phyloP scores from a whole-genome alignment of 2,888 invertebrate species.

The Stenolophus ochropezus region DNA sequence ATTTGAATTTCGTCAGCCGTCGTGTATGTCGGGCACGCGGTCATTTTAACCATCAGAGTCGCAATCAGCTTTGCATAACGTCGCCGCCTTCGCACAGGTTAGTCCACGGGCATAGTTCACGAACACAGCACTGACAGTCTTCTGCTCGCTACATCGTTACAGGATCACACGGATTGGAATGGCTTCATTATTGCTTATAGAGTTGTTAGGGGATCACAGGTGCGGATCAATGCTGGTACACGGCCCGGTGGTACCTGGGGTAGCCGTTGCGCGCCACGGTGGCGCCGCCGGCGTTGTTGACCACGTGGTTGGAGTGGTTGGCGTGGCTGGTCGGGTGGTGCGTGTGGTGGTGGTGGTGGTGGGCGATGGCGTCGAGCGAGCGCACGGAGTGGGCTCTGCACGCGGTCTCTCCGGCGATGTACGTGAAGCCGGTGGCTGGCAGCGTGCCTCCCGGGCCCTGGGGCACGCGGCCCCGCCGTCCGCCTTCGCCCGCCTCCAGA shows the following conservation, averaged over 20 bases:
- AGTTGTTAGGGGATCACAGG: constrained; percentile 54
- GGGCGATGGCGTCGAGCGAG: constrained; percentile 50
- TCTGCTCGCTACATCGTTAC: constrained; percentile 23
- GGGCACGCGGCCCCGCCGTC: constrained; percentile 72
- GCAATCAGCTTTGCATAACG: neutral
- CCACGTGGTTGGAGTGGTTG: constrained; percentile 61
- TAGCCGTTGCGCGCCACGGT: constrained; percentile 70
- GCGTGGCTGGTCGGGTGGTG: constrained; percentile 28
- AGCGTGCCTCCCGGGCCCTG: constrained; percentile 77
- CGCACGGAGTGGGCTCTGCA: constrained; percentile 75
- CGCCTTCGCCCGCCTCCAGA: constrained; percentile 74
- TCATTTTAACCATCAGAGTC: constrained; percentile 47
- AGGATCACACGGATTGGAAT: constrained; percentile 71
- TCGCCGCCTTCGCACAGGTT: constrained; percentile 20
- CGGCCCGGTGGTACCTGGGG: constrained; percentile 69
- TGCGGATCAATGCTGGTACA: constrained; percentile 68
- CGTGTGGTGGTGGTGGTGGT: constrained; percentile 41
- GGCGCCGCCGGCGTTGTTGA: constrained; percentile 66
- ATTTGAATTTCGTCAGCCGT: constrained; percentile 53
- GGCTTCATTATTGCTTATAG: constrained; percentile 71
- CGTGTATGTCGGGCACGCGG: constrained; percentile 43
- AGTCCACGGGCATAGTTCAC: constrained; percentile 16
- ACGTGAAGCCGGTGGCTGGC: constrained; percentile 85
- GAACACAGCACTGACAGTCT: constrained; percentile 34
- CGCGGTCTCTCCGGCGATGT: constrained; percentile 80